Base-by-base conservation (phyloP, 2,113 vertebrate species). In the Nematolebias whitei region DNA sequence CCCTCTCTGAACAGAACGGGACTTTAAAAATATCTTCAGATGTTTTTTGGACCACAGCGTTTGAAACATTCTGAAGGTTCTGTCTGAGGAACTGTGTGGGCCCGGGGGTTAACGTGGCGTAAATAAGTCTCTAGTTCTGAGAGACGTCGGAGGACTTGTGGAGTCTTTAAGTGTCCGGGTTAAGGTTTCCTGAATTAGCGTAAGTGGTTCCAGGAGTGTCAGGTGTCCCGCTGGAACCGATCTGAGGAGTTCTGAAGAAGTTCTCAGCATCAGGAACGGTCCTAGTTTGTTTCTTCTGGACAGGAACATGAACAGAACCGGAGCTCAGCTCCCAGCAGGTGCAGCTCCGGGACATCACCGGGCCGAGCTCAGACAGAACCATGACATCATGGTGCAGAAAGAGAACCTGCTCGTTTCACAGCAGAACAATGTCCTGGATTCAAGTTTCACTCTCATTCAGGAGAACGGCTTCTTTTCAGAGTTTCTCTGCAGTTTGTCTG, bases 361-460 rank as follows among this genome's bases (percentile, higher is more conserved):
- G 61, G 69, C 71, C 73, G 54, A 62, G 71, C 75, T 41, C 59
- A 41, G 48, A 63, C 71, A 77, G 62, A 66, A 79, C 59, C 83
- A 80, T 88, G 50, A 82, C 79, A 45, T 86, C 86, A 86, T 18
- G 35, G 43, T 26, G 18, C 53, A 4, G n/a, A 45, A 39, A 49
- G 32, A 50, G 35, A 82, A 79, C 74, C 76, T 79, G 83, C 68
- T 60, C 12, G n/a, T n/a, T 63, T 66, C 35, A 83, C 69, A 82
- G 79, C 75, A 68, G 73, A 60, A 88, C 86, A 86, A 86, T 86
- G 86, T 78, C 68, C 73, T 86, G 86, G 86, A 88, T 86, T 88
- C 86, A 85, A 86, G 81, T 88, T 88, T 88, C 84, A 87, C 84
- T 85, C 80, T 88, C 82, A 86, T 83, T 88, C 87, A 85, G 85